phyloP scores from a whole-genome alignment of 2,797 vertebrate species.

The Phataginus tetradactyla region DNA sequence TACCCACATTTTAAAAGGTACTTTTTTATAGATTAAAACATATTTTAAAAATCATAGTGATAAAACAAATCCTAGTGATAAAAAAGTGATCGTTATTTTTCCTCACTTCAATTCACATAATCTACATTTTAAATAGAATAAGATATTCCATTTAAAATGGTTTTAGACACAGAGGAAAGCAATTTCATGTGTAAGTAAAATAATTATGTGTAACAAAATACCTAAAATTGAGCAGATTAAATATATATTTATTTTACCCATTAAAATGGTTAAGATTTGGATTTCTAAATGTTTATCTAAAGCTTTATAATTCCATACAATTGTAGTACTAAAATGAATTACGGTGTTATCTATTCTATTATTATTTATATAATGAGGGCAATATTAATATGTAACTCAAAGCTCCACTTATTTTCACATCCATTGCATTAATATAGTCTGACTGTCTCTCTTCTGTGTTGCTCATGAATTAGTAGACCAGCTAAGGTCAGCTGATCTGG shows the following conservation, averaged over 20 bases:
- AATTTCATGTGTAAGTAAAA: not conserved
- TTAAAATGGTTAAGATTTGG: not conserved
- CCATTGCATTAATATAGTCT: not conserved
- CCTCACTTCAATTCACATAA: not conserved
- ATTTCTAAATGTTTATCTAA: not conserved
- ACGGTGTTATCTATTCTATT: not conserved
- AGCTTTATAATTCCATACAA: not conserved
- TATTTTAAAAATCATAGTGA: not conserved
- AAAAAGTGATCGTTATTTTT: not conserved
- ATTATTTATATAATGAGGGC: not conserved
- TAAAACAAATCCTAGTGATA: not conserved
- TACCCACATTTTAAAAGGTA: not conserved
- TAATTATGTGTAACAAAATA: not conserved
- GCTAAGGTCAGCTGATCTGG: no score
- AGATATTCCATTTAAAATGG: not conserved
- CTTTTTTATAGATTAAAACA: not conserved
- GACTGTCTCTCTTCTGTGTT: not conserved
- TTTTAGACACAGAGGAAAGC: not conserved
- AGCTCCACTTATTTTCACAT: not conserved
- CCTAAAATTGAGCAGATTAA: not conserved
- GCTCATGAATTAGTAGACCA: no score
- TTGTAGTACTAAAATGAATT: not conserved
- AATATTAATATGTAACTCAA: not conserved
- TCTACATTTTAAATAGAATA: not conserved
- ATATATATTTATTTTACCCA: not conserved